Evolutionary conservation across 2,888 invertebrate species (phyloP), one percentile per base, ranked within the genome.

Genomic region (Drosophila kokeensis): DNA sequence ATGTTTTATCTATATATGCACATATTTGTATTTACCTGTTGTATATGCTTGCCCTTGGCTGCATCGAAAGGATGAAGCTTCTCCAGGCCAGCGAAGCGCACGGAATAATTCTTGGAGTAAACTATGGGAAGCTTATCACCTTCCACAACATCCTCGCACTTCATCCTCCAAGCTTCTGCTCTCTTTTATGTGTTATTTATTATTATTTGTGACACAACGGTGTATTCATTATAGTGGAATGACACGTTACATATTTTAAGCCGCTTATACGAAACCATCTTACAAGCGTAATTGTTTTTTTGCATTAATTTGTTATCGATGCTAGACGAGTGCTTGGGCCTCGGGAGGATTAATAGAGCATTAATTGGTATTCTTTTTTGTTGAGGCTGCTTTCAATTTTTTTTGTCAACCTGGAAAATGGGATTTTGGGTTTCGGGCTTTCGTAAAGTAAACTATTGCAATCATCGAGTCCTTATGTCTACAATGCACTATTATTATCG

Each of bases 51-150:
- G 96, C 98, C 98, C 94, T 98, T 98, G 77, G 95, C 95, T 0
- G 98, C 95, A 94, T 98, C 98, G 92, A 98, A 98, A 0, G 97
- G 96, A 93, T 98, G 98, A 15, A 97, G 94, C 91, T 95, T 97
- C 92, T 98, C 97, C 69, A 98, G 93, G 15, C 97, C 97, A 89
- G 95, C 94, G 92, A 97, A 96, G 36, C 95, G 94, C 38, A 98
- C 97, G 91, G 97, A 96, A 92, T 98, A 98, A 64, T 95, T 95
- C 21, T 95, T 93, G 74, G 96, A 94, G 91, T 97, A 98, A 3
- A 98, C 95, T 68, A 98, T 95, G 1, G 98, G 97, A 95, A 96
- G 95, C 70, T 70, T 82, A 27, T 52, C 48, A 6, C 42, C 59
- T 11, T 30, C 15, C 18, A 58, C 34, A 6, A 45, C 29, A 10